A percentile compares a stretch with the other conserved stretches of the same genome.
These are phyloP conservation scores for Orcinus orca DNA, from an alignment of 2,113 vertebrate species.

Conservation along the genomic window DNA sequence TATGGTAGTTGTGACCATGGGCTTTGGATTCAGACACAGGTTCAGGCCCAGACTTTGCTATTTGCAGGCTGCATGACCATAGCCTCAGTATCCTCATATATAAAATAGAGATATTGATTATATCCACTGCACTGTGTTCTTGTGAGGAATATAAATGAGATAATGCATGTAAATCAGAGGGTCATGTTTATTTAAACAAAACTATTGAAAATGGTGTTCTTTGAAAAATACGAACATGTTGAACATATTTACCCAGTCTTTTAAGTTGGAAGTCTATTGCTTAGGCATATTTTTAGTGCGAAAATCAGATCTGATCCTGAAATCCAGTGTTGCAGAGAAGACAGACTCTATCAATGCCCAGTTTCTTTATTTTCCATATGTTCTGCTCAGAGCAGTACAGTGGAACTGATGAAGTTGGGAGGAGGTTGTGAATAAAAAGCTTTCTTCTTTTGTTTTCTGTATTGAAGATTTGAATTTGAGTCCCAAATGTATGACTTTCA, in stretches of 20 bases:
- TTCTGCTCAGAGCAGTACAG: not conserved
- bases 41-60: not conserved
- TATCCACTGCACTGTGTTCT: not conserved
- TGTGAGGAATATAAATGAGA: not conserved
- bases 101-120: not conserved
- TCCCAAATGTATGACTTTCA: not conserved
- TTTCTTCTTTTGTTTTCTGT: not conserved
- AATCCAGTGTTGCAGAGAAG: not conserved
- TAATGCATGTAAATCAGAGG: not conserved
- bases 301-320: not conserved
- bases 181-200: not conserved
- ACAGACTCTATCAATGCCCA: not conserved
- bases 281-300: not conserved
- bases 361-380: not conserved
- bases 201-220: not conserved
- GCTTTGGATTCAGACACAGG: not conserved
- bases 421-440: not conserved
- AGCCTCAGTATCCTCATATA: not conserved
- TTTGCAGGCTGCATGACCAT: not conserved
- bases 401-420: not conserved
- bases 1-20: not conserved
- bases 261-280: not conserved
- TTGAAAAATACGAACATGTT: not conserved
- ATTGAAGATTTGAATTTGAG: not conserved
- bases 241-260: not conserved